Evolutionary conservation across 2,888 invertebrate genomes (phyloP), one percentile per base, ranked within the genome.

Genomic region (Ennomos fuscantarius): DNA sequence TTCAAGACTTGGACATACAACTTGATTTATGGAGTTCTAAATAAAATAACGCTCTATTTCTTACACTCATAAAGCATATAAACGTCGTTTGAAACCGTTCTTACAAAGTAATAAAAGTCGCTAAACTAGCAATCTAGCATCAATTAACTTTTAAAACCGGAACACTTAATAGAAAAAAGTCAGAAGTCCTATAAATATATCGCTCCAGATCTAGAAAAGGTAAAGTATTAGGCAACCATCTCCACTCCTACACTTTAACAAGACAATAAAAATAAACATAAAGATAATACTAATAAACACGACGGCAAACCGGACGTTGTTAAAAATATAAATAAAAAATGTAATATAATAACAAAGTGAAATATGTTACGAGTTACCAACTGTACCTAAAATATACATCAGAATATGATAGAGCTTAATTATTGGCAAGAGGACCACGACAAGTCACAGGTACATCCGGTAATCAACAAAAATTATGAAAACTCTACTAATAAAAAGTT

Each of bases 181-280:
- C 40, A 13, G 11, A 24, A 11, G 8, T 45, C 33, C n/a, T 41
- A 37, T 24, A 37, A 45, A 35, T 65, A 68, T 69, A 65, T 60
- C 46, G 58, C 52, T 35, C 52, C 49, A 47, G 55, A 33, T 61
- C 41, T 46, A 60, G 43, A 55, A 60, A 55, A 42, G 10, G 9
- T 31, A 49, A 35, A 31, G 41, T 36, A 55, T 52, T 41, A 58
- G 58, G 43, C 48, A 50, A 48, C 44, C 45, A 41, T 43, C 47
- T 56, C 51, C 63, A 64, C 47, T 56, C 49, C 63, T 63, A 59
- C 45, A 49, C 40, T 48, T 56, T 62, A 71, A 71, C 64, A 68
- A 66, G 68, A 70, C 59, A 69, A 70, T 72, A 70, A 76, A 74
- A 75, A 63, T 53, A 64, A 66, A 65, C 68, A 66, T 69, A 68